phyloP scores from a whole-genome alignment of 2,113 vertebrate genomes.

The Merops nubicus region DNA sequence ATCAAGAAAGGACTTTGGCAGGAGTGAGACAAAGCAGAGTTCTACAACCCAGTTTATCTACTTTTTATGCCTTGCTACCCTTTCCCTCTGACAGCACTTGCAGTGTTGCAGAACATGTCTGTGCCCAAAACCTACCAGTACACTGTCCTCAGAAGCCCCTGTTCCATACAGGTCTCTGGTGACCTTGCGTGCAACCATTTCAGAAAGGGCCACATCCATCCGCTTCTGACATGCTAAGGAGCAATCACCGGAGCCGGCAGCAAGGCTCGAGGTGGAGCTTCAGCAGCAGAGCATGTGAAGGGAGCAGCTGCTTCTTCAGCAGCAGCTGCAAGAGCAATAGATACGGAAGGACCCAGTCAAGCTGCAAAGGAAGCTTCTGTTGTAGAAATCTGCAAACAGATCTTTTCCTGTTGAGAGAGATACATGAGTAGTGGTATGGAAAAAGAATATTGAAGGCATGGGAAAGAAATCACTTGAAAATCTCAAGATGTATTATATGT shows the following conservation, averaged over 20 bases:
- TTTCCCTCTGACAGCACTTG: not conserved
- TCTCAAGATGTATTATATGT: not conserved
- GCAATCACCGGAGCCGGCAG: not conserved
- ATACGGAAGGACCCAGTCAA: not conserved
- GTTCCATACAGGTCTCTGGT: not conserved
- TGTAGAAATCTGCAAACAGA: conserved; percentile 32
- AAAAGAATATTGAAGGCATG: not conserved
- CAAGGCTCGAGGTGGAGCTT: not conserved
- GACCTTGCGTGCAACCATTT: not conserved
- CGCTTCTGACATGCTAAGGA: not conserved
- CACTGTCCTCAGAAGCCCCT: not conserved
- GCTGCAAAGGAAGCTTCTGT: conserved; percentile 52
- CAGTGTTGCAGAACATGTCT: not conserved
- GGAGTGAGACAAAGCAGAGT: not conserved
- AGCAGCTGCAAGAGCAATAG: conserved; percentile 48
- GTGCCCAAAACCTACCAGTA: not conserved
- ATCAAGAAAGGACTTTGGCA: not conserved
- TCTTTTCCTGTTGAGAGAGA: not conserved
- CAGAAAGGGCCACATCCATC: not conserved
- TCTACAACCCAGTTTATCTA: not conserved
- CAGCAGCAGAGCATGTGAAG: not conserved
- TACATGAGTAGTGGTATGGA: not conserved
- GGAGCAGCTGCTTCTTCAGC: conserved; percentile 47
- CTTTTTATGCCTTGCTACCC: not conserved
- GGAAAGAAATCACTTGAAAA: not conserved